A percentile compares a stretch with the other conserved stretches of the same genome.
These are phyloP conservation scores for Brachionus rubens DNA, from an alignment of 1,140 invertebrate species.

Conservation along the genomic window DNA sequence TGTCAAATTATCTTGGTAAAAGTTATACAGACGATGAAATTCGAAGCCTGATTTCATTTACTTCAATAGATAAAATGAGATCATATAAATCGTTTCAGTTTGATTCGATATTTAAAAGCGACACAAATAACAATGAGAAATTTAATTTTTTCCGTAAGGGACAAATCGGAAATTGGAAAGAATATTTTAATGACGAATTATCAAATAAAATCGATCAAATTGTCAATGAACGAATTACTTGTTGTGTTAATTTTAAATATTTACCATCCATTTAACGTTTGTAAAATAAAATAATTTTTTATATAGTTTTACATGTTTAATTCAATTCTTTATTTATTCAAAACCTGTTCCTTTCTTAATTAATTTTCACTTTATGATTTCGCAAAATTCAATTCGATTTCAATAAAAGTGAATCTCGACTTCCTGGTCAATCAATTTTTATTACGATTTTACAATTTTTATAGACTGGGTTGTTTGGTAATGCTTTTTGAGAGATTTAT, in stretches of 20 bases:
- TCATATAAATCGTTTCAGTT: background rate
- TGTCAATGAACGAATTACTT: background rate
- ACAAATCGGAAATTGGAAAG: constrained; percentile 26
- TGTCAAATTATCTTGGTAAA: background rate
- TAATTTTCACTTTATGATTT: too few relatives aligned
- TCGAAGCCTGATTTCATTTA: background rate
- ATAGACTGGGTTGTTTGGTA: too few relatives aligned
- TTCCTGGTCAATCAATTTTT: too few relatives aligned
- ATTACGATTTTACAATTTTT: too few relatives aligned
- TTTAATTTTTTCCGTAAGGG: constrained; percentile 41
- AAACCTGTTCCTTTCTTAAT: too few relatives aligned
- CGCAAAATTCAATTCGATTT: too few relatives aligned
- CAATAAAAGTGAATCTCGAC: too few relatives aligned
- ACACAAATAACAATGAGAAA: background rate
- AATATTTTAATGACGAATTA: background rate
- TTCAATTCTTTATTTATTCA: too few relatives aligned
- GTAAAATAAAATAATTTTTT: too few relatives aligned
- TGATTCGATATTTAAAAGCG: background rate
- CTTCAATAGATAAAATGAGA: constrained; percentile 33
- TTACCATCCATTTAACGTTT: constrained; percentile 1
- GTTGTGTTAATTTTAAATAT: background rate
- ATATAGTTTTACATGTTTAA: too few relatives aligned
- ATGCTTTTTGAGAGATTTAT: too few relatives aligned
- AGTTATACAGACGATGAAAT: background rate
- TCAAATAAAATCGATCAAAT: background rate